Evolutionary conservation across 2,888 invertebrate species (phyloP), one percentile per base, ranked within the genome.

Genomic region (Cerastis rubricosa): DNA sequence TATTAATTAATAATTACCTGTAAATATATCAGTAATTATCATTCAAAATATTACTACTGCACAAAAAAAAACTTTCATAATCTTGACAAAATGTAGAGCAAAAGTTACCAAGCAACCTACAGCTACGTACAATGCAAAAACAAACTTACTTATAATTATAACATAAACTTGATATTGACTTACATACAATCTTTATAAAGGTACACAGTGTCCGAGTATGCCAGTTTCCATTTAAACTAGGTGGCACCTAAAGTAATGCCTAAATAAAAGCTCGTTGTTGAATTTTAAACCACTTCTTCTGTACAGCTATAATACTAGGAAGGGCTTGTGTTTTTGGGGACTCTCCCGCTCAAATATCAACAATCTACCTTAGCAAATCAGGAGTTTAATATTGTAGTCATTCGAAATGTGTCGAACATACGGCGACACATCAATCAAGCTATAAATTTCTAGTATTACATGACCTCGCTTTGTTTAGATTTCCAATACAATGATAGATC

Each of bases 141-240:
- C 61, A 67, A 57, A 71, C 9, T 61, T 49, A 64, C 78, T 81
- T 81, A 81, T 73, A 57, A 25, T 57, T 25, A 57, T 29, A 74
- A 84, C 59, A 70, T 74, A 84, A 78, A 71, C 68, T 71, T 74
- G 83, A 77, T 74, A 74, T 80, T 70, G 63, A 89, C 85, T 83
- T 88, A 85, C 86, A 87, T 75, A 81, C 80, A 76, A 80, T 71
- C 74, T 83, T 83, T 67, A 54, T 22, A 81, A 79, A 88, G 88
- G 89, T 89, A 88, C 88, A 86, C 64, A 71, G 83, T 85, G 80
- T 88, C 54, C 77, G 69, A 85, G 80, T 84, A 43, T 43, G 43
- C 8, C n/a, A 17, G n/a, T 64, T 64, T 64, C 2, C 17, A 43
- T 43, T n/a, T 35, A 64, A 1, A 43, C 43, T 43, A n/a, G 14